Evolutionary conservation across 2,797 vertebrate species (phyloP), one percentile per base, ranked within the genome.

Genomic region (Cryptoprocta ferox): DNA sequence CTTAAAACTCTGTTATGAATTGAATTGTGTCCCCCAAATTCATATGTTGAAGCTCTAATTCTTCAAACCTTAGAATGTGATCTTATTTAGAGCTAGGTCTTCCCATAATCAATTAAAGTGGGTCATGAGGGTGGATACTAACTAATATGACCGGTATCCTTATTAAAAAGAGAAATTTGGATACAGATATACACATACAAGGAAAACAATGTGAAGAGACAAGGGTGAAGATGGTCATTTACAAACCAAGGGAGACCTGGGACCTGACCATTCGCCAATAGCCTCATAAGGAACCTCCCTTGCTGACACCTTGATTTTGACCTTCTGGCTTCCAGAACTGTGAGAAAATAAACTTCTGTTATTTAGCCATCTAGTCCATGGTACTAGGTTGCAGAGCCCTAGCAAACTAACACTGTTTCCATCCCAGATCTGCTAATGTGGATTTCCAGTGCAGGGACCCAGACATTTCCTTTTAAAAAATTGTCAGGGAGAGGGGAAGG

Each of bases 181-280:
- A 30, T 26, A 50, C 53, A 82, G 61, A 80, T 7, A n/a, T 11
- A 71, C 7, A 91, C 35, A 56, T 1, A 26, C 18, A 45, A 21
- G n/a, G 28, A 10, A 89, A 3, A 59, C 18, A 30, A 21, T n/a
- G 3, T 24, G 12, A 86, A 78, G 32, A 50, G 30, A 79, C 24
- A 19, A 2, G 9, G 14, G 5, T 48, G 8, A 61, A 35, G 19
- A 50, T 2, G 6, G 21, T 1, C 2, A 1, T 61, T 56, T 19
- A 11, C 14, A 63, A 63, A 19, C 8, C 39, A 16, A 26, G 19
- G 50, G 28, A 50, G 19, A 4, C 45, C 45, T 75, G 30, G 28
- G 8, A 45, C 28, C 7, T 32, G 21, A 21, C 9, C 5, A 4
- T 56, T 53, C 18, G 30, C 11, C 68, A 15, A 45, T 3, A 53